Conservation (phyloP, 2,888 invertebrate genomes). For the Plebejus argus region DNA sequence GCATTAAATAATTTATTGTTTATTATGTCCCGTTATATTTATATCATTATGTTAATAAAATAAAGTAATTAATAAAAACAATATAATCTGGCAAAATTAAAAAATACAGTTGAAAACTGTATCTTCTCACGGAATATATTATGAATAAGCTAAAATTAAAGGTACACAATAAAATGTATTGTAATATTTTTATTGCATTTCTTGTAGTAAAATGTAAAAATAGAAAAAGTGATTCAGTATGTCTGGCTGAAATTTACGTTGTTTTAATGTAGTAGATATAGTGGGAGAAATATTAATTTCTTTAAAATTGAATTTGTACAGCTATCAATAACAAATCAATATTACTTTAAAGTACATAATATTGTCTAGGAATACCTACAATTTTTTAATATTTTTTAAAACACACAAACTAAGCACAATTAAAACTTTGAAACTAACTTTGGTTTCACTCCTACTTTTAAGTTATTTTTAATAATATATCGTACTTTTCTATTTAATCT, state of each 20-base stretch:
- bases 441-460: no score
- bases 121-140: background rate
- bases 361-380: no score
- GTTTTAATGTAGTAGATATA: no score
- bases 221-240: background rate
- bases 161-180: background rate
- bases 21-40: background rate
- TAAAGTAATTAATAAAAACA: slow-evolving; percentile 20
- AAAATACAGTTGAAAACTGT: slow-evolving; percentile 10
- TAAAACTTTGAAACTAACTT: no score
- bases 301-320: no score
- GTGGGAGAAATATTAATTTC: no score
- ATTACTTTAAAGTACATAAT: no score
- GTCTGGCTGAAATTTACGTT: background rate
- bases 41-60: slow-evolving; percentile 21
- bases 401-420: no score
- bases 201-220: background rate
- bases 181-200: background rate
- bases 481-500: no score
- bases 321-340: no score
- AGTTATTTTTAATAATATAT: no score
- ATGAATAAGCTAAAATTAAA: background rate
- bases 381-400: no score
- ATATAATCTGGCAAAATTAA: slow-evolving; percentile 6
- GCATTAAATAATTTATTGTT: background rate